Conservation (phyloP, 2,113 vertebrate genomes). For the Prionailurus viverrinus region DNA sequence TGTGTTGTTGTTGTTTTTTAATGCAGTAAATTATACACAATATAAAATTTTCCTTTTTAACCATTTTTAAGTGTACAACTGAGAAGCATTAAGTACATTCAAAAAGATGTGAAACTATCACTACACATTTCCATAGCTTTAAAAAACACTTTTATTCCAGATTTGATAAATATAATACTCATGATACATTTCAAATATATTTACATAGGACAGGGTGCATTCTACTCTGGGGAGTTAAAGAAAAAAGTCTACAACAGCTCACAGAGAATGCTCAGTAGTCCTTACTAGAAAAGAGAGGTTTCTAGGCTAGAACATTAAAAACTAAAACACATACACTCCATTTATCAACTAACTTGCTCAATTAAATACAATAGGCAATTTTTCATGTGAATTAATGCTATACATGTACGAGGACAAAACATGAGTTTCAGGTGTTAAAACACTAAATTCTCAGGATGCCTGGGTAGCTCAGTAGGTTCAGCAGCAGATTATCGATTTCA, state of each 20-base stretch:
- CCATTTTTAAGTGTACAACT: not conserved
- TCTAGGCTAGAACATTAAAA: slow-evolving; percentile 22
- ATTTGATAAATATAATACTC: slow-evolving; percentile 12
- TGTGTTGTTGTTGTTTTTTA: not conserved
- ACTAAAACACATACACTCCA: not conserved
- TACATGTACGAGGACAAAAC: not conserved
- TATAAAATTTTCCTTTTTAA: slow-evolving; percentile 18
- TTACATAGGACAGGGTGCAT: not conserved
- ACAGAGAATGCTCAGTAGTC: not conserved
- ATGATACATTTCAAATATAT: slow-evolving; percentile 32
- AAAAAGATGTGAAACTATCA: not conserved
- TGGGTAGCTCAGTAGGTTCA: no score
- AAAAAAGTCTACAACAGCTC: not conserved
- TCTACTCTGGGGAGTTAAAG: not conserved
- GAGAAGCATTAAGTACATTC: not conserved
- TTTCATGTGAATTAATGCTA: not conserved
- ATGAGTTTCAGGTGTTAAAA: not conserved
- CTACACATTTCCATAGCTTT: not conserved
- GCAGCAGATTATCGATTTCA: no score
- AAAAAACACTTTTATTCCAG: slow-evolving; percentile 41
- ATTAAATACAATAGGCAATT: not conserved
- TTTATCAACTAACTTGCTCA: slow-evolving; percentile 24
- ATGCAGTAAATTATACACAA: not conserved
- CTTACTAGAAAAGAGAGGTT: not conserved
- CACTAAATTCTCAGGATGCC: not conserved